Evolutionary conservation across 2,797 vertebrate species (phyloP).

Genomic region (Gorsachius magnificus): DNA sequence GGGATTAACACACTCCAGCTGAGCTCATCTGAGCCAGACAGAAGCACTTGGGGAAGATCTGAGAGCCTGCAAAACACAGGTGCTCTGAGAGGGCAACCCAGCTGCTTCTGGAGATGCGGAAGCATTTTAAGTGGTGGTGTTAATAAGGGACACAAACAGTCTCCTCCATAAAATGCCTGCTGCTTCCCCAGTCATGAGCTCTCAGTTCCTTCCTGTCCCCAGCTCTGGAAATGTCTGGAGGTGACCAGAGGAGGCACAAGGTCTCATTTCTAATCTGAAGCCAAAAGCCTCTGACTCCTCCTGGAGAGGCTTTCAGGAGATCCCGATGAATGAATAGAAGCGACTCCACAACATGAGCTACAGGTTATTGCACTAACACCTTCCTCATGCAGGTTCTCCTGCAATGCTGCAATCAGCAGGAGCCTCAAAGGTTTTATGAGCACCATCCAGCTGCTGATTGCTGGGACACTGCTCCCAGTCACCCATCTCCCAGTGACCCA

Average conservation of each 20-base stretch:
- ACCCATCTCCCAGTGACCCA: neutral
- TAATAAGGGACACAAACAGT: neutral
- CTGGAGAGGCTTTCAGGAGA: neutral
- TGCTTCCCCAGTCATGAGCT: neutral
- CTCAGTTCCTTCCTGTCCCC: constrained; percentile 35
- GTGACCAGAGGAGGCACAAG: neutral
- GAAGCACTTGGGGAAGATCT: neutral
- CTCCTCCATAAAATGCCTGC: neutral
- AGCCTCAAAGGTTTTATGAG: neutral
- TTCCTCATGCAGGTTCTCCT: neutral
- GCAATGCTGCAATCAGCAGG: neutral
- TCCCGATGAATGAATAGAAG: neutral
- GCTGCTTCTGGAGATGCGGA: neutral
- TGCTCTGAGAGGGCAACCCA: neutral
- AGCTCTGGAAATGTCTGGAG: neutral
- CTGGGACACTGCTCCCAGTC: neutral
- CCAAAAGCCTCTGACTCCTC: neutral
- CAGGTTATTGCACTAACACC: neutral
- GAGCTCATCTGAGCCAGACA: neutral
- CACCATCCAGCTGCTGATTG: neutral
- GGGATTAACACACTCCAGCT: neutral
- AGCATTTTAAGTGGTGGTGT: neutral
- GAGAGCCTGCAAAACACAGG: neutral
- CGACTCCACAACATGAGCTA: neutral
- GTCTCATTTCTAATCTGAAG: neutral